Percentiles rank a stretch among this genome's conserved stretches.
These are phyloP conservation scores for Hybos culiciformis DNA, from an alignment of 2,888 invertebrate genomes.

Conservation along the genomic window DNA sequence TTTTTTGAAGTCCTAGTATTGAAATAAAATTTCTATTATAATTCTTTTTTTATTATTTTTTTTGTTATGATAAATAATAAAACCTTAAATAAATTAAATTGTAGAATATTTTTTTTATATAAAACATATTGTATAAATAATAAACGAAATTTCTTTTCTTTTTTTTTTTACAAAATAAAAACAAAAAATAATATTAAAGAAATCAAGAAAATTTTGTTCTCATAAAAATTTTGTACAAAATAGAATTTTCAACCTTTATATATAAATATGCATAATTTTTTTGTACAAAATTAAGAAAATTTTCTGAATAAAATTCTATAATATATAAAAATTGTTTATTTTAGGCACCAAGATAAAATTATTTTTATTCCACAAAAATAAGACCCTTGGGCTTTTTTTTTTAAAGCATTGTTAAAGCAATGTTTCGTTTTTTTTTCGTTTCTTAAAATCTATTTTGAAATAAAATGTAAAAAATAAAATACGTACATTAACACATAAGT, in stretches of 20 bases:
- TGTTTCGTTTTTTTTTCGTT: neutral
- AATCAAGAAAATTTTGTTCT: neutral
- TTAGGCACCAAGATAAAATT: neutral
- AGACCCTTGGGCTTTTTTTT: neutral
- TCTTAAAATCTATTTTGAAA: neutral
- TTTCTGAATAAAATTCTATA: neutral
- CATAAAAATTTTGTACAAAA: neutral
- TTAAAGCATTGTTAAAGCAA: neutral
- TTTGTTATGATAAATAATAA: too few species aligned
- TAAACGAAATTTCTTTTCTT: neutral
- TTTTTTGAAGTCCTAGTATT: too few species aligned
- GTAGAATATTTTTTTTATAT: too few species aligned
- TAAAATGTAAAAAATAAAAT: too few species aligned
- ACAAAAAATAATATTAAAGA: neutral
- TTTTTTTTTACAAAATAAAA: neutral
- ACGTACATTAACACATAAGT: too few species aligned
- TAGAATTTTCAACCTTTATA: neutral
- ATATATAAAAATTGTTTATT: neutral
- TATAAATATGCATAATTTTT: neutral
- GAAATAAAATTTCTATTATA: too few species aligned
- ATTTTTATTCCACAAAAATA: neutral
- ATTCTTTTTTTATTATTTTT: too few species aligned
- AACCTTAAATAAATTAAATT: too few species aligned
- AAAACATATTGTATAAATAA: too few species aligned
- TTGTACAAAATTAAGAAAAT: neutral